Percentiles rank a stretch among this genome's conserved stretches.
These are phyloP conservation scores for Chloropsis cyanopogon DNA, from an alignment of 2,113 vertebrate species.

Conservation along the genomic window DNA sequence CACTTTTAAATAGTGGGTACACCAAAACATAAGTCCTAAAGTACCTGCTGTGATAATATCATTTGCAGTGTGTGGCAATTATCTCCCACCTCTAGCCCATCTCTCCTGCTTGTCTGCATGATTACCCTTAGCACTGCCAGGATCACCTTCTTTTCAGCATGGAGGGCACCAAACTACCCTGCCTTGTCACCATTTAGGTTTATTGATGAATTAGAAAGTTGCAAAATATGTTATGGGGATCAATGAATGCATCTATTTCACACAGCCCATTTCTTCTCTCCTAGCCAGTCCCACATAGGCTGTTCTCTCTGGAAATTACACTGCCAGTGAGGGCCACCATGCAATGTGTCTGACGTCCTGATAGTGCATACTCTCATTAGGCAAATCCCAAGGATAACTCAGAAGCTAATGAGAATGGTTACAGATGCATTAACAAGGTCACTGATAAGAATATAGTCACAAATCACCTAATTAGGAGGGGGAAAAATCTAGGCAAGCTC, in stretches of 20 bases:
- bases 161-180: accelerated
- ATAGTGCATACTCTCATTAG: slow-evolving; percentile 2
- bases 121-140: not conserved
- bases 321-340: not conserved
- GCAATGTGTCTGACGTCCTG: not conserved
- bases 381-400: slow-evolving; percentile 46
- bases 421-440: slow-evolving; percentile 51
- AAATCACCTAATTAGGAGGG: slow-evolving; percentile 45
- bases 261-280: not conserved
- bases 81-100: not conserved
- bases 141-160: not conserved
- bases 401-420: slow-evolving; percentile 44
- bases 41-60: not conserved
- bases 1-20: not conserved
- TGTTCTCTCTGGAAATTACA: not conserved
- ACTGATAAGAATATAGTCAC: slow-evolving; percentile 44
- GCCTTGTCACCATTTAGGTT: not conserved
- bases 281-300: not conserved
- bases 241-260: not conserved
- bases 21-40: not conserved
- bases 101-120: not conserved
- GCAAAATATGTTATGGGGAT: not conserved
- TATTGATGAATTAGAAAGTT: not conserved
- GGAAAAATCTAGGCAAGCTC: not conserved
- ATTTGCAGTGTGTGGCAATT: not conserved